These are phyloP conservation scores for Sarcophaga rosellei DNA, from an alignment of 2,888 invertebrate species.

Conservation along the genomic window DNA sequence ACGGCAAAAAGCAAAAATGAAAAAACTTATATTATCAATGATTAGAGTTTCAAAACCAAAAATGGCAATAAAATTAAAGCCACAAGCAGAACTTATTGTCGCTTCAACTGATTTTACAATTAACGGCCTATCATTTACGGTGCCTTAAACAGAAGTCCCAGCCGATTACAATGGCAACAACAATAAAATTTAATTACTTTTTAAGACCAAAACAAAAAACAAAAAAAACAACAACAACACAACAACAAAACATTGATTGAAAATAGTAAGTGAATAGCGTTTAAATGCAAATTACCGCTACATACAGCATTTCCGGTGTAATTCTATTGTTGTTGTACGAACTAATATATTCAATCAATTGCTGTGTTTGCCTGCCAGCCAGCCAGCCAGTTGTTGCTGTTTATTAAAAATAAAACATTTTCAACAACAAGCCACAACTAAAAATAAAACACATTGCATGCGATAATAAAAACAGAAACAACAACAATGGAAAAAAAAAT, in stretches of 20 bases:
- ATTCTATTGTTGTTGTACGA: neutral
- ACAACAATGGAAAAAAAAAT: slow-evolving; percentile 19
- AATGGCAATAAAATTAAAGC: neutral
- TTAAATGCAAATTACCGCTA: slow-evolving; percentile 50
- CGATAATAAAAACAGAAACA: no score
- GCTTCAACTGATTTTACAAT: neutral
- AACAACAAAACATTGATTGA: slow-evolving; percentile 2
- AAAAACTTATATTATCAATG: neutral
- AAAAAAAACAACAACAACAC: neutral
- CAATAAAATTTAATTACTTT: slow-evolving; percentile 6
- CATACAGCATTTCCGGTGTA: slow-evolving; percentile 59
- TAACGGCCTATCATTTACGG: neutral
- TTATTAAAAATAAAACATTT: slow-evolving; percentile 63
- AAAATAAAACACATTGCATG: slow-evolving; percentile 28
- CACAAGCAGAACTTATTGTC: neutral
- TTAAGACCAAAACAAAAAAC: neutral
- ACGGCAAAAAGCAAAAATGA: no score
- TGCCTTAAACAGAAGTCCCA: neutral
- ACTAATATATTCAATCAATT: slow-evolving; percentile 3
- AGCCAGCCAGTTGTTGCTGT: neutral
- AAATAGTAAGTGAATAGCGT: slow-evolving; percentile 3
- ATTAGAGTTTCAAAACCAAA: neutral
- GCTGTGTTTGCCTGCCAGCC: neutral
- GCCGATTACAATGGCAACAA: neutral
- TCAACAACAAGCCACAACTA: slow-evolving; percentile 19